Evolutionary conservation across 2,113 vertebrate genomes (phyloP).

Genomic region (Genyomyrus donnyi): DNA sequence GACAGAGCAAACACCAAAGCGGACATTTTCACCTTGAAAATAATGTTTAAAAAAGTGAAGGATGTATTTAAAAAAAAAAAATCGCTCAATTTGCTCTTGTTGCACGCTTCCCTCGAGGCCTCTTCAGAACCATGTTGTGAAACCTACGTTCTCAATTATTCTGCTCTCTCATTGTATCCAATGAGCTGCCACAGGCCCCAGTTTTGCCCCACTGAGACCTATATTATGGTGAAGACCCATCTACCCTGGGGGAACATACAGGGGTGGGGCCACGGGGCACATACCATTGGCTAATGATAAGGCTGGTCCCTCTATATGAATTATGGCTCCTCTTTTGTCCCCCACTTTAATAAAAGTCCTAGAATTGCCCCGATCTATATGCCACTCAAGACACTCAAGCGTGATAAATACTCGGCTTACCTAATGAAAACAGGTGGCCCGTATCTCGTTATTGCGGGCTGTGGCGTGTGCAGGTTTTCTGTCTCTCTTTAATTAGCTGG

Average conservation of each 20-base stretch:
- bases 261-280: background rate
- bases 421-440: background rate
- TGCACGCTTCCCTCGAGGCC: background rate
- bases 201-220: background rate
- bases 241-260: background rate
- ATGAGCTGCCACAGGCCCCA: background rate
- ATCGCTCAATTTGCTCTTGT: background rate
- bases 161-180: background rate
- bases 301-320: background rate
- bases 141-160: background rate
- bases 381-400: background rate
- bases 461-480: background rate
- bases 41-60: background rate
- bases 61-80: background rate
- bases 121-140: background rate
- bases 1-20: background rate
- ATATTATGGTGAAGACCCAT: background rate
- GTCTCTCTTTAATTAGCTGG: background rate
- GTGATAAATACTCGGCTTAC: background rate
- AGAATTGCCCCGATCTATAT: background rate
- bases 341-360: background rate
- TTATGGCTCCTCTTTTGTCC: background rate
- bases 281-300: background rate
- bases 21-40: constrained; percentile 1
- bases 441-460: background rate